phyloP scores from a whole-genome alignment of 2,797 vertebrate genomes.

The Lutjanus campechanus region DNA sequence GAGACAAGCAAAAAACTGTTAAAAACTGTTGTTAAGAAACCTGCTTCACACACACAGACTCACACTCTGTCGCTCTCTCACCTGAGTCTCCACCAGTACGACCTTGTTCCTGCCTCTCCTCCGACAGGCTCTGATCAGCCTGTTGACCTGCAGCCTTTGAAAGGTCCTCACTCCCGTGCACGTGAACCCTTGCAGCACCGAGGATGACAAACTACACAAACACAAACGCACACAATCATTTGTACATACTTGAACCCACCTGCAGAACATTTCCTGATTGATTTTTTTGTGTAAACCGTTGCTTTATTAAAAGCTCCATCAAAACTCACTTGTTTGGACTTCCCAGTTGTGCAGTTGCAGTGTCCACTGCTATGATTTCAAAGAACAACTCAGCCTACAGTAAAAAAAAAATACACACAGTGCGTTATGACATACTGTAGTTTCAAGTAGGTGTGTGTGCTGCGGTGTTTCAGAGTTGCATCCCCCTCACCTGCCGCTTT shows the following conservation, averaged over 20 bases:
- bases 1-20: slow-evolving; percentile 5
- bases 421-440: not conserved
- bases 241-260: not conserved
- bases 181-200: slow-evolving; percentile 84
- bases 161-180: slow-evolving; percentile 73
- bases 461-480: not conserved
- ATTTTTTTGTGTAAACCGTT: not conserved
- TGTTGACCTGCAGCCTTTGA: slow-evolving; percentile 36
- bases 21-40: not conserved
- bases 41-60: not conserved
- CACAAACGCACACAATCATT: slow-evolving; percentile 18
- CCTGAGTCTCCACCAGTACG: slow-evolving; percentile 81
- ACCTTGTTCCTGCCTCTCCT: slow-evolving; percentile 60
- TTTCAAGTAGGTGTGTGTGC: not conserved
- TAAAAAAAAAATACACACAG: not conserved
- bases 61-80: slow-evolving; percentile 36
- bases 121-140: slow-evolving; percentile 77
- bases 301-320: not conserved
- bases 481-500: slow-evolving; percentile 72
- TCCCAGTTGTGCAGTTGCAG: slow-evolving; percentile 19
- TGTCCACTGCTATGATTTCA: slow-evolving; percentile 48
- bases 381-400: slow-evolving; percentile 83
- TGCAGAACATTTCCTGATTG: not conserved
- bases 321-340: slow-evolving; percentile 71
- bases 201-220: slow-evolving; percentile 78